Evolutionary conservation across 2,797 vertebrate species (phyloP), one percentile per base, ranked within the genome.

Genomic region (Erethizon dorsatum): DNA sequence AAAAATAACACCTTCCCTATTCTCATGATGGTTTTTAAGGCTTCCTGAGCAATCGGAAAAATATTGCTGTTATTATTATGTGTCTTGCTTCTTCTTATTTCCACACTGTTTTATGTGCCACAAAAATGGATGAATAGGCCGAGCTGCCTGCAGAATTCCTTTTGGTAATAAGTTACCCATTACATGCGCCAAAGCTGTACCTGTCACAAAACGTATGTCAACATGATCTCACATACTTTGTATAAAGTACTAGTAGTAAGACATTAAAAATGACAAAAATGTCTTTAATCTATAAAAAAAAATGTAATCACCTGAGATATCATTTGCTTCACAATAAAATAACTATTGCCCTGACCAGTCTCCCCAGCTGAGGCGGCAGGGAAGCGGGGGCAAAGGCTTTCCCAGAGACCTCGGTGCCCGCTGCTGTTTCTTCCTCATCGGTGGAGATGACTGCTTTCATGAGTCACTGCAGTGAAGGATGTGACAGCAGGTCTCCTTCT

Each of bases 191-290:
- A 97, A 96, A 97, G 98, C 97, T 96, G 90, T 94, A 98, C 97
- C 96, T 95, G 93, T 97, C 98, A 97, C 97, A 98, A 98, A 98
- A 98, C 65, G 24, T 97, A 95, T 98, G 98, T 98, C 98, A 98
- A 98, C 98, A 97, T 95, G 97, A 98, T 97, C 98, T 98, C 97
- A 97, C 97, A 98, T 98, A 97, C 95, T 98, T 98, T 98, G 98
- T 95, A 98, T 98, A 98, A 98, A 98, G 98, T 98, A 98, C 98
- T 93, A 95, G 98, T 97, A 98, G 98, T 98, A 98, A 99, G 98
- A 98, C 98, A 99, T 99, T 98, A 98, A 99, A 98, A 99, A 99
- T 99, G 98, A 98, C 98, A 99, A 99, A 99, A 99, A 98, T 99
- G 98, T 96, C 98, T 99, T 98, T 98, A 98, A 98, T 99, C 98